Percentiles rank a stretch among this genome's conserved stretches.
Conservation (phyloP, 2,888 invertebrate genomes). For the Dioctria rufipes region DNA sequence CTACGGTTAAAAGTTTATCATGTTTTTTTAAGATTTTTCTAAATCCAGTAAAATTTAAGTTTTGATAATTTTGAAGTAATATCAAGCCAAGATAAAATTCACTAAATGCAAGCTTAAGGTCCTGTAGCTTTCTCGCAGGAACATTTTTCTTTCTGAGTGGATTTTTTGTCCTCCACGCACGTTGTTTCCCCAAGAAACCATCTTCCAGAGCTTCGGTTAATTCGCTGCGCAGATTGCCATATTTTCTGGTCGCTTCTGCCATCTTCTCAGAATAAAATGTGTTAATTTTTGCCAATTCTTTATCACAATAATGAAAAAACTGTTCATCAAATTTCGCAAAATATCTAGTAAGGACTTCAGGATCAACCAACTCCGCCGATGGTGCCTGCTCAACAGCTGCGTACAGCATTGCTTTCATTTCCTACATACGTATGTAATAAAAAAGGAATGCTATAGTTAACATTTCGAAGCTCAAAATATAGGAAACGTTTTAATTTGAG, state of each 20-base stretch:
- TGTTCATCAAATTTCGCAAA: slow-evolving; percentile 87
- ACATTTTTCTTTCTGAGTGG: slow-evolving; percentile 71
- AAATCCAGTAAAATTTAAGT: slow-evolving; percentile 90
- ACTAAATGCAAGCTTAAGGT: slow-evolving; percentile 89
- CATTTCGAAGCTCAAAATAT: no score
- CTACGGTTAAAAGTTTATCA: slow-evolving; percentile 83
- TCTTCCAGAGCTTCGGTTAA: slow-evolving; percentile 74
- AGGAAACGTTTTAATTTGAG: no score
- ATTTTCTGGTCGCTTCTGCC: slow-evolving; percentile 89
- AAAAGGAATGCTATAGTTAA: not conserved
- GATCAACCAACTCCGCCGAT: slow-evolving; percentile 81
- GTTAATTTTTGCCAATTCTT: slow-evolving; percentile 89
- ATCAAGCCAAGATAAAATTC: slow-evolving; percentile 92
- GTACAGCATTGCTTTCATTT: slow-evolving; percentile 89
- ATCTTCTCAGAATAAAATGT: slow-evolving; percentile 92
- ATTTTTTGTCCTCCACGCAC: slow-evolving; percentile 69
- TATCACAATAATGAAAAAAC: slow-evolving; percentile 88
- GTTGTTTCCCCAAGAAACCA: slow-evolving; percentile 69
- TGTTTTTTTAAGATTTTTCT: slow-evolving; percentile 93
- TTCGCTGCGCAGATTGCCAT: slow-evolving; percentile 81
- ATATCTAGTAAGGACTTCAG: slow-evolving; percentile 79
- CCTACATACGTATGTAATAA: slow-evolving; percentile 71
- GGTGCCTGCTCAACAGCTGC: slow-evolving; percentile 84
- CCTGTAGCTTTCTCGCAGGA: slow-evolving; percentile 81
- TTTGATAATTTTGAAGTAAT: slow-evolving; percentile 90